Evolutionary conservation across 2,113 vertebrate genomes (phyloP).

Genomic region (Hipposideros armiger): DNA sequence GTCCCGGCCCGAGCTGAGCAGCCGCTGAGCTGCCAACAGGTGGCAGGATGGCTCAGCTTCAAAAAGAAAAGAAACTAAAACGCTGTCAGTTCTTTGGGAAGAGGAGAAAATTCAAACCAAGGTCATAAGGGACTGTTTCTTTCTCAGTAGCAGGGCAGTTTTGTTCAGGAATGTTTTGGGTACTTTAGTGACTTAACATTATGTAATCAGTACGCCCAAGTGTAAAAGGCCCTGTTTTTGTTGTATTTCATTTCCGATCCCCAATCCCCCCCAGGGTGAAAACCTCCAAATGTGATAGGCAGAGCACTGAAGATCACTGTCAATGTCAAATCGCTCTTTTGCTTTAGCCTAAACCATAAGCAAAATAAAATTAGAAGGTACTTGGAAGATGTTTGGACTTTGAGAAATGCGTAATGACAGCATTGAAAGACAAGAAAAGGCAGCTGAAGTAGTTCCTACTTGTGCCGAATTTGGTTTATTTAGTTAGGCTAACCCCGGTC

Average conservation of each 20-base stretch:
- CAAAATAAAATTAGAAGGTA: conserved; percentile 28
- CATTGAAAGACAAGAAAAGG: conserved; percentile 22
- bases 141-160: background rate
- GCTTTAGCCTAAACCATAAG: background rate
- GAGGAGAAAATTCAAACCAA: background rate
- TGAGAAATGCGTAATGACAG: conserved; percentile 32
- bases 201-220: background rate
- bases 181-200: background rate
- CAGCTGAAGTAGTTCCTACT: background rate
- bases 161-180: background rate
- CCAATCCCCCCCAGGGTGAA: background rate
- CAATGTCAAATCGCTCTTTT: background rate
- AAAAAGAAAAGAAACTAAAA: background rate
- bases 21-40: no score
- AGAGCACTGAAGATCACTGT: background rate
- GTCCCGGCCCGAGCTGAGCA: no score
- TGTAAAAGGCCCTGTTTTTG: background rate
- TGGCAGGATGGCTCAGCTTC: no score
- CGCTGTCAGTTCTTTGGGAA: background rate
- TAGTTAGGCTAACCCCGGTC: conserved; percentile 5
- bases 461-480: background rate
- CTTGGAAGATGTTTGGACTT: conserved; percentile 33
- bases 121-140: background rate
- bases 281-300: background rate
- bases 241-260: background rate